Evolutionary conservation across 2,797 vertebrate species (phyloP).

Genomic region (Chaetodon trifasciatus): DNA sequence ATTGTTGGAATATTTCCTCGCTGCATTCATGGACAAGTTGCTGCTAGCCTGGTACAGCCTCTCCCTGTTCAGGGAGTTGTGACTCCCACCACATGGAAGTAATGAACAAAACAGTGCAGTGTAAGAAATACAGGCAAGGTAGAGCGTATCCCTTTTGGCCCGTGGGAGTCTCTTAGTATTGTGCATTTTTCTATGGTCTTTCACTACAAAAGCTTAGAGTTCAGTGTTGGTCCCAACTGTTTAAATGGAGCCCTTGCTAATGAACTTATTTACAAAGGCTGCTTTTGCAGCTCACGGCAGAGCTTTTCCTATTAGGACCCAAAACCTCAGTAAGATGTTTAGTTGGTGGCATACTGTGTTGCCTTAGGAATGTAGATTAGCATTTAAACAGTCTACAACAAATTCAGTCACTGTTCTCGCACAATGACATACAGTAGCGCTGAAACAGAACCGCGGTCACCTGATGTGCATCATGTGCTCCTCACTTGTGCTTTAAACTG

Average conservation of each 20-base stretch:
- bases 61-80: slow-evolving; percentile 45
- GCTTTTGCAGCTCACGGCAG: background rate
- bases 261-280: background rate
- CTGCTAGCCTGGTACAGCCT: slow-evolving; percentile 60
- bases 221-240: background rate
- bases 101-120: slow-evolving; percentile 18
- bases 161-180: background rate
- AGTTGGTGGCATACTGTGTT: background rate
- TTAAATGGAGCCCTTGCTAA: slow-evolving; percentile 7
- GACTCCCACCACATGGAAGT: slow-evolving; percentile 44
- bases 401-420: slow-evolving; percentile 34
- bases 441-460: slow-evolving; percentile 61
- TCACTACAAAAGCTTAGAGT: background rate
- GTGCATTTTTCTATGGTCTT: slow-evolving; percentile 2
- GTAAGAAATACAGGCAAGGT: slow-evolving; percentile 6
- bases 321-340: slow-evolving; percentile 6
- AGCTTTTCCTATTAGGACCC: background rate
- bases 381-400: slow-evolving; percentile 35
- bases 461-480: slow-evolving; percentile 72
- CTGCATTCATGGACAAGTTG: slow-evolving; percentile 70
- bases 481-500: slow-evolving; percentile 63
- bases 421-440: slow-evolving; percentile 57
- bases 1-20: slow-evolving; percentile 26
- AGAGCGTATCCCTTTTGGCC: slow-evolving; percentile 1
- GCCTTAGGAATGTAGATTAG: slow-evolving; percentile 47